phyloP scores from a whole-genome alignment of 2,888 invertebrate species.

The Muschampia plurimacula region DNA sequence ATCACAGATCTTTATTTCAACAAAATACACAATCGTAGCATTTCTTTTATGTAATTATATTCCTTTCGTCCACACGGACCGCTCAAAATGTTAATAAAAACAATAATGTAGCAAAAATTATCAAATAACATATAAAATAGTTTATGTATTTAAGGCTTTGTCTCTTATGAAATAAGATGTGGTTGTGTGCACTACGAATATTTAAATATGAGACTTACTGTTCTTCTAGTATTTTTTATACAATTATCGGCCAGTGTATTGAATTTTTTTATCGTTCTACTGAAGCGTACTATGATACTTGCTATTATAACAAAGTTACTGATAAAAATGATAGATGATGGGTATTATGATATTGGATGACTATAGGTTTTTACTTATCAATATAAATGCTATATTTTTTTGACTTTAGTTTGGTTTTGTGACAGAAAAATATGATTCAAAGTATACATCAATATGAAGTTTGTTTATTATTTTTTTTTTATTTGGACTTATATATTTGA shows the following conservation, averaged over 20 bases:
- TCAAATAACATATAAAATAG: slow-evolving; percentile 46
- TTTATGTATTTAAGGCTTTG: slow-evolving; percentile 55
- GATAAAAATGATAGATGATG: too few species aligned
- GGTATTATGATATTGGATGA: too few species aligned
- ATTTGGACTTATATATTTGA: too few species aligned
- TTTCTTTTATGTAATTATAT: slow-evolving; percentile 16
- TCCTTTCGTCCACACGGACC: slow-evolving; percentile 20
- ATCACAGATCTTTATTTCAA: neutral
- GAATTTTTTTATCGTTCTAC: neutral
- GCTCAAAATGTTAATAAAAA: slow-evolving; percentile 46
- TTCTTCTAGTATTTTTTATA: slow-evolving; percentile 62
- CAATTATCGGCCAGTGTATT: neutral
- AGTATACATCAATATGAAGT: too few species aligned
- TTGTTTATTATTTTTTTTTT: too few species aligned
- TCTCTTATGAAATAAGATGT: slow-evolving; percentile 74
- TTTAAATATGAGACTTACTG: slow-evolving; percentile 50
- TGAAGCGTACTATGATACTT: neutral
- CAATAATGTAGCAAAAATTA: slow-evolving; percentile 44
- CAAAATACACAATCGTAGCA: slow-evolving; percentile 28
- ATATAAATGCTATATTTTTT: neutral
- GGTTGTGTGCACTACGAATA: slow-evolving; percentile 71
- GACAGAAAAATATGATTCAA: too few species aligned
- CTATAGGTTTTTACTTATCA: neutral
- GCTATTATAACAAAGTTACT: neutral
- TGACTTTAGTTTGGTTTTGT: neutral